phyloP scores from a whole-genome alignment of 1,140 invertebrate species.

The Luehdorfia chinensis region DNA sequence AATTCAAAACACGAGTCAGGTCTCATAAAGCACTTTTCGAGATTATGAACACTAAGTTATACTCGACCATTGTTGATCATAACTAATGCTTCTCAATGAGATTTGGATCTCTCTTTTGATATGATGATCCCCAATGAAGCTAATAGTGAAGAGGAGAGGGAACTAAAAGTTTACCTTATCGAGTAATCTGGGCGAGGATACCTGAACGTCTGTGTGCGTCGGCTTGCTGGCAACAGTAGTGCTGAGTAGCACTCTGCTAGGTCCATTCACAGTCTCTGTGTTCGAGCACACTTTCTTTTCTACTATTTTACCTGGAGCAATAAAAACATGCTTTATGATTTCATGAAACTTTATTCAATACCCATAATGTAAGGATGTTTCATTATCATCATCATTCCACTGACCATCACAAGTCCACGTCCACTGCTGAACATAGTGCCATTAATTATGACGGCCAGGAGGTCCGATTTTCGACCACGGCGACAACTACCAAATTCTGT shows the following conservation, averaged over 20 bases:
- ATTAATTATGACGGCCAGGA: too few species aligned
- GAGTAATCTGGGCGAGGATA: constrained; percentile 74
- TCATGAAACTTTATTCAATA: background rate
- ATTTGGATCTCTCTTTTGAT: background rate
- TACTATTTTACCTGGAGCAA: constrained; percentile 77
- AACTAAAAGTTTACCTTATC: constrained; percentile 73
- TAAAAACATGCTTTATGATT: background rate
- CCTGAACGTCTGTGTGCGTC: constrained; percentile 68
- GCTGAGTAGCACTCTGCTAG: constrained; percentile 52
- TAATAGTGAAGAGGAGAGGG: constrained; percentile 32
- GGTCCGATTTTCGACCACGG: too few species aligned
- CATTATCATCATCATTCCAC: too few species aligned
- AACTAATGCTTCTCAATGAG: constrained; percentile 1
- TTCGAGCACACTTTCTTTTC: constrained; percentile 79
- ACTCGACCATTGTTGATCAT: too few species aligned
- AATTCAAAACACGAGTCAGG: too few species aligned
- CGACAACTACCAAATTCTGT: too few species aligned
- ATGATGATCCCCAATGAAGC: constrained; percentile 38
- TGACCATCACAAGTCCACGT: too few species aligned
- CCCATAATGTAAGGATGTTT: background rate
- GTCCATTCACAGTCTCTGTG: constrained; percentile 66
- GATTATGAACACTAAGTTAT: too few species aligned
- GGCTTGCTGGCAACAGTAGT: constrained; percentile 40
- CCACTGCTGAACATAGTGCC: too few species aligned
- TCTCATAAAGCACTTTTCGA: too few species aligned